Conservation (phyloP, 64 coral and sea anemone species). For the Acropora tenuis region DNA sequence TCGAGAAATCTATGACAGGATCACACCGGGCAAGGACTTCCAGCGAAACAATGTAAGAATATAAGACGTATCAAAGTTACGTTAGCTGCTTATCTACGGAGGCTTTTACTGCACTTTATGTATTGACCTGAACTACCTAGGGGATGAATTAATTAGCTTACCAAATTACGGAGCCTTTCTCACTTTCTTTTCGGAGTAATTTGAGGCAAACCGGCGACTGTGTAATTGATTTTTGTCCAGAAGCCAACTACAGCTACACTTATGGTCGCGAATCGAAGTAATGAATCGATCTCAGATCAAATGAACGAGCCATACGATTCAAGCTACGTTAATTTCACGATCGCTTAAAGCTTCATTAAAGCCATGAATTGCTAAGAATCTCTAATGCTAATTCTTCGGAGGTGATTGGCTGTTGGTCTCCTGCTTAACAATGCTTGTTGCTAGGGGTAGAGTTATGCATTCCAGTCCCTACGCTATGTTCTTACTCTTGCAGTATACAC, state of each 20-base stretch:
- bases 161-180: not conserved
- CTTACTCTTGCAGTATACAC: too few species aligned
- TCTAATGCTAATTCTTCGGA: slow-evolving; percentile 9
- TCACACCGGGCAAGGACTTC: not conserved
- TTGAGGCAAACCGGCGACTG: not conserved
- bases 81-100: too few species aligned
- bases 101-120: too few species aligned
- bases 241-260: too few species aligned
- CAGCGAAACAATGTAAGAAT: too few species aligned
- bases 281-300: not conserved
- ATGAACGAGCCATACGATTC: not conserved
- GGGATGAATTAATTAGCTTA: not conserved
- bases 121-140: too few species aligned
- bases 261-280: not conserved
- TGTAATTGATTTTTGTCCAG: not conserved
- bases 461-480: not conserved
- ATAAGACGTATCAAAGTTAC: too few species aligned
- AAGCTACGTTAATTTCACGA: not conserved
- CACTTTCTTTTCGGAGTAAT: not conserved
- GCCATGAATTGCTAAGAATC: not conserved
- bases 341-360: not conserved
- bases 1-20: not conserved
- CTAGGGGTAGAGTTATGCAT: not conserved
- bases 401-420: not conserved
- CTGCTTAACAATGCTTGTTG: not conserved